Percentiles rank a stretch among this genome's conserved stretches.
These are phyloP conservation scores for Ferrisia virgata DNA, from an alignment of 2,888 invertebrate species.

Conservation along the genomic window DNA sequence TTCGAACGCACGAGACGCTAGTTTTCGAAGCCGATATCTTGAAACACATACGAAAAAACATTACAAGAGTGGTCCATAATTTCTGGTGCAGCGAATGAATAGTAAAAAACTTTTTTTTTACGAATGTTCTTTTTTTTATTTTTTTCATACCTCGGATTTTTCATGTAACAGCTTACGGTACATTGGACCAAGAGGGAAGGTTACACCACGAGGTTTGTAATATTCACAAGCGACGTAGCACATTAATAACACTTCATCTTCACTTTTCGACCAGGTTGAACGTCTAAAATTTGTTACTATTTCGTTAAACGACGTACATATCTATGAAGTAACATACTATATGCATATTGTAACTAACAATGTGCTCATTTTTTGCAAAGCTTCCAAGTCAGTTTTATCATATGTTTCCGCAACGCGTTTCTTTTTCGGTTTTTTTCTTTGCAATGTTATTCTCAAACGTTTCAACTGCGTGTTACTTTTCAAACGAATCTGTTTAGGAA, in stretches of 20 bases:
- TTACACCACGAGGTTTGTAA: background rate
- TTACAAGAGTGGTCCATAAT: too few species aligned
- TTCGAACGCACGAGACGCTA: slow-evolving; percentile 5
- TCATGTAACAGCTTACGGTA: slow-evolving; percentile 19
- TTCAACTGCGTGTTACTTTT: slow-evolving; percentile 5
- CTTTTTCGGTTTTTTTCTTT: background rate
- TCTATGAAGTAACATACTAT: background rate
- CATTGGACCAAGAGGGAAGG: background rate
- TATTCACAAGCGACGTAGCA: slow-evolving; percentile 14
- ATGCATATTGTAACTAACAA: slow-evolving; percentile 11
- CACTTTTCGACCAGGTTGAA: slow-evolving; percentile 39
- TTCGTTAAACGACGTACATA: too few species aligned
- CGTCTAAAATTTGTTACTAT: slow-evolving; percentile 54
- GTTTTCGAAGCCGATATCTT: slow-evolving; percentile 26
- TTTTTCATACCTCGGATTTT: background rate
- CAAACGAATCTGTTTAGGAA: background rate
- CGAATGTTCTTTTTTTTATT: background rate
- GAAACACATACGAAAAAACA: background rate
- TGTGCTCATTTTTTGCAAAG: slow-evolving; percentile 27
- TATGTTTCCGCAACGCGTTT: background rate
- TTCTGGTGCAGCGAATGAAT: too few species aligned
- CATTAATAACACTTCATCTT: slow-evolving; percentile 36
- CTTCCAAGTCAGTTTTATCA: slow-evolving; percentile 20
- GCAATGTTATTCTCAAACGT: background rate
- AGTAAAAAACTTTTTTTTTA: background rate